A percentile compares a stretch with the other conserved stretches of the same genome.
Evolutionary conservation across 2,888 invertebrate genomes (phyloP).

Genomic region (Tridacna gigas): DNA sequence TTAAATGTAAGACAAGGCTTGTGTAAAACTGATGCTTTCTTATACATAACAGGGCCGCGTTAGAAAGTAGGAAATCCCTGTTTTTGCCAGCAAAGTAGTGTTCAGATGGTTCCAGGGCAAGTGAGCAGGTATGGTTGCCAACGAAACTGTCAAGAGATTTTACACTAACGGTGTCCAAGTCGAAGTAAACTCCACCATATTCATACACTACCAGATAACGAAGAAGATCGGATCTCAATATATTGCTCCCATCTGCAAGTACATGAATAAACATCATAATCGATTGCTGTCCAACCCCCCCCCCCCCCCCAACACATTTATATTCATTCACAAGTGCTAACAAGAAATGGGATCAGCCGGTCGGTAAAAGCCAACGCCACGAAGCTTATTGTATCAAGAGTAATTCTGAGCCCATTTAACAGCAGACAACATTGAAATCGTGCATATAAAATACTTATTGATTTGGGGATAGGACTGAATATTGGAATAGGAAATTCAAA

Average conservation of each 20-base stretch:
- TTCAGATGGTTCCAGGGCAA: not conserved
- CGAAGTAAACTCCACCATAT: conserved; percentile 3
- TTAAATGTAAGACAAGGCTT: not conserved
- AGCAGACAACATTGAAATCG: too few relatives aligned
- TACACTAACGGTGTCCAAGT: conserved; percentile 11
- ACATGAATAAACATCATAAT: too few relatives aligned
- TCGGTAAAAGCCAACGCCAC: too few relatives aligned
- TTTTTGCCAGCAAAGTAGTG: not conserved
- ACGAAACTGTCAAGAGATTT: not conserved
- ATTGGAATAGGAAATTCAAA: too few relatives aligned
- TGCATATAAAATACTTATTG: too few relatives aligned
- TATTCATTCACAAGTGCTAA: too few relatives aligned
- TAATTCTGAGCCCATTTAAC: too few relatives aligned
- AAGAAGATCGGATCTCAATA: not conserved
- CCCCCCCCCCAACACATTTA: too few relatives aligned
- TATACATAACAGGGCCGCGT: not conserved
- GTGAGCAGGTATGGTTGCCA: not conserved
- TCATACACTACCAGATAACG: conserved; percentile 3
- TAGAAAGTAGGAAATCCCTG: not conserved
- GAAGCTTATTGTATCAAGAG: too few relatives aligned
- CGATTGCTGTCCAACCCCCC: too few relatives aligned
- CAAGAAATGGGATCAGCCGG: too few relatives aligned
- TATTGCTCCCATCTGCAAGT: not conserved
- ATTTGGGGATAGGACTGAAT: too few relatives aligned
- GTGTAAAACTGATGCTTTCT: not conserved